A percentile compares a stretch with the other conserved stretches of the same genome.
phyloP scores from a whole-genome alignment of 2,113 vertebrate genomes.

The pig (Sus scrofa) region DNA sequence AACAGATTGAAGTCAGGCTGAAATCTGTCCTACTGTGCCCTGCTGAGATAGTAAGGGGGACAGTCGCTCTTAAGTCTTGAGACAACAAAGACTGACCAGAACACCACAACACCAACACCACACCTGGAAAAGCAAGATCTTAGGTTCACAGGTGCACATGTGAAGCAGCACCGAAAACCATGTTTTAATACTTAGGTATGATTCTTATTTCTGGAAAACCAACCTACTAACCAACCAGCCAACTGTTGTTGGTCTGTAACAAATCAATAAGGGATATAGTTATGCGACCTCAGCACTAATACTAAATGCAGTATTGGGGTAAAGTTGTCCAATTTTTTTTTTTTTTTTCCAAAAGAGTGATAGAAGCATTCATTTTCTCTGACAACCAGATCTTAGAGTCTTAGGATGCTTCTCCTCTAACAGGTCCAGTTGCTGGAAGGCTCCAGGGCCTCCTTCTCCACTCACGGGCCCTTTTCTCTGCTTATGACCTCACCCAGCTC shows the following conservation, averaged over 20 bases:
- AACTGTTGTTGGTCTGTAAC: not conserved
- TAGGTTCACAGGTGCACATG: not conserved
- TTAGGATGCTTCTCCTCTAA: not conserved
- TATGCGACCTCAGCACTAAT: not conserved
- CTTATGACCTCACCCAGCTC: not conserved
- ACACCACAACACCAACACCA: not conserved
- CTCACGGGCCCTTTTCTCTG: not conserved
- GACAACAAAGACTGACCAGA: not conserved
- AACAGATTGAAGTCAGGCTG: not conserved
- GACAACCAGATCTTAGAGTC: too few relatives aligned
- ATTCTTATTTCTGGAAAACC: not conserved
- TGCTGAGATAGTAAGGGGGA: not conserved
- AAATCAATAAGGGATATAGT: not conserved
- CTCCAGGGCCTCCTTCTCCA: accelerated
- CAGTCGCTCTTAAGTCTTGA: not conserved
- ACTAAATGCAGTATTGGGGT: not conserved
- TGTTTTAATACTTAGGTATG: not conserved
- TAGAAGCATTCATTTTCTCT: not conserved
- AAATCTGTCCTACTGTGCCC: not conserved
- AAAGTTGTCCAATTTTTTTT: conserved; percentile 2
- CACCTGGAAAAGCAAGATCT: not conserved
- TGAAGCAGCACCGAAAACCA: not conserved
- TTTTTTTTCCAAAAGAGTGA: not conserved
- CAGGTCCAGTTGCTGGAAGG: not conserved
- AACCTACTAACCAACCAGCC: not conserved